Percentiles rank a stretch among this genome's conserved stretches.
These are phyloP conservation scores for Gopherus flavomarginatus DNA, from an alignment of 2,113 vertebrate species.

Conservation along the genomic window DNA sequence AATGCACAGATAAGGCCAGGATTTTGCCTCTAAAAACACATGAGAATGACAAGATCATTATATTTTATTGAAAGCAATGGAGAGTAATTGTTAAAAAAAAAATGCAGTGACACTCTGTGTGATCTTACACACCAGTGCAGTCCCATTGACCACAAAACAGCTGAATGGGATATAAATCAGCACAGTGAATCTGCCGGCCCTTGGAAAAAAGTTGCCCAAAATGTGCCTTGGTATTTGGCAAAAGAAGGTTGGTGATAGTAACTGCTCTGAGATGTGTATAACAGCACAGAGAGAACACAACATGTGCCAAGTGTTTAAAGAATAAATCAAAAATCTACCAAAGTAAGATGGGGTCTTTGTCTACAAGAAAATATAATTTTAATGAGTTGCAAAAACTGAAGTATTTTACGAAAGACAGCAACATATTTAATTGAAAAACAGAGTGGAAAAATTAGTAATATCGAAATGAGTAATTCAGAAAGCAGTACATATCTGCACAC, in stretches of 20 bases:
- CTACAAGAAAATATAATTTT: background rate
- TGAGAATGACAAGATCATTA: background rate
- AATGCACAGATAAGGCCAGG: background rate
- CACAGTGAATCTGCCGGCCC: background rate
- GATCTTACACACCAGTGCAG: background rate
- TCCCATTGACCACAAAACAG: background rate
- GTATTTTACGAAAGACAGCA: background rate
- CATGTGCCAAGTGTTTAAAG: background rate
- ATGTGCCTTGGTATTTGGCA: background rate
- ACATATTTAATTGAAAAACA: conserved; percentile 32
- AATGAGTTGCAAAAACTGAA: background rate
- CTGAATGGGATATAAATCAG: background rate
- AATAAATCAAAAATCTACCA: background rate
- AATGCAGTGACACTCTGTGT: background rate
- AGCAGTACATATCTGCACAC: conserved; percentile 51
- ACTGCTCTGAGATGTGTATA: background rate
- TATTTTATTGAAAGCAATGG: background rate
- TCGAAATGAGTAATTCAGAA: conserved; percentile 58
- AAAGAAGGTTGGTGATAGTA: background rate
- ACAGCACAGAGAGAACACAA: background rate
- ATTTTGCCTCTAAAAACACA: background rate
- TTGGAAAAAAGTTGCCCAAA: background rate
- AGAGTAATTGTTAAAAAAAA: background rate
- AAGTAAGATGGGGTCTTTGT: background rate
- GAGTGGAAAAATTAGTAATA: conserved; percentile 67